Percentiles rank a stretch among this genome's conserved stretches.
phyloP scores from a whole-genome alignment of 1,140 invertebrate genomes.

The Nephotettix cincticeps region DNA sequence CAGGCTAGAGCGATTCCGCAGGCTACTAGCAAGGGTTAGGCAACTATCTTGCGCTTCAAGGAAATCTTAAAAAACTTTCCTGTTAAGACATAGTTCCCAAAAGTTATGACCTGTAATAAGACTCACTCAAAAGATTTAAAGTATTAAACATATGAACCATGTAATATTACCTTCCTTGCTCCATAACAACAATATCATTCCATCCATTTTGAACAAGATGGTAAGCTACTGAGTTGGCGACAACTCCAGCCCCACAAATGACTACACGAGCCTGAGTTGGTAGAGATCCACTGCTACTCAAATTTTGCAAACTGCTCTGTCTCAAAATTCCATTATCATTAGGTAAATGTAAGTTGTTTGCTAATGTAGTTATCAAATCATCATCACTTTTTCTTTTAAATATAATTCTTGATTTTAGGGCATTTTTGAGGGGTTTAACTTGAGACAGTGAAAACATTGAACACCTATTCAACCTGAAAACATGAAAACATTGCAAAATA shows the following conservation, averaged over 20 bases:
- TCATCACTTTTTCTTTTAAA: neutral
- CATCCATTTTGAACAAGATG: constrained; percentile 84
- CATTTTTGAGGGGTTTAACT: no score
- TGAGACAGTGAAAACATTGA: no score
- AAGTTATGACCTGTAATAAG: no score
- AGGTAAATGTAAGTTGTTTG: neutral
- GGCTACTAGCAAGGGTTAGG: no score
- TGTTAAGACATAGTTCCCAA: no score
- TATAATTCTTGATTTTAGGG: no score
- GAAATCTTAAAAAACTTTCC: no score
- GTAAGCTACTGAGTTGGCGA: constrained; percentile 93
- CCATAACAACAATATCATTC: constrained; percentile 80
- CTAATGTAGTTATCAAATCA: neutral
- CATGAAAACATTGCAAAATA: no score
- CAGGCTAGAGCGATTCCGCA: no score
- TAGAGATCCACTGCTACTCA: constrained; percentile 25
- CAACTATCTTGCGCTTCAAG: no score
- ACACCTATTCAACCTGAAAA: no score
- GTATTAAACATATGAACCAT: neutral
- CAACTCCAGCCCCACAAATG: constrained; percentile 92
- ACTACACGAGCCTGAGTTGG: constrained; percentile 62
- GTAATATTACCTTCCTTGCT: constrained; percentile 65
- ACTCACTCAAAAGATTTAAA: neutral
- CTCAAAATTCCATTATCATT: neutral
- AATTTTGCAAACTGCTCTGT: neutral